These are phyloP conservation scores for Lamellibrachia satsuma DNA, from an alignment of 2,888 invertebrate species.

Conservation along the genomic window DNA sequence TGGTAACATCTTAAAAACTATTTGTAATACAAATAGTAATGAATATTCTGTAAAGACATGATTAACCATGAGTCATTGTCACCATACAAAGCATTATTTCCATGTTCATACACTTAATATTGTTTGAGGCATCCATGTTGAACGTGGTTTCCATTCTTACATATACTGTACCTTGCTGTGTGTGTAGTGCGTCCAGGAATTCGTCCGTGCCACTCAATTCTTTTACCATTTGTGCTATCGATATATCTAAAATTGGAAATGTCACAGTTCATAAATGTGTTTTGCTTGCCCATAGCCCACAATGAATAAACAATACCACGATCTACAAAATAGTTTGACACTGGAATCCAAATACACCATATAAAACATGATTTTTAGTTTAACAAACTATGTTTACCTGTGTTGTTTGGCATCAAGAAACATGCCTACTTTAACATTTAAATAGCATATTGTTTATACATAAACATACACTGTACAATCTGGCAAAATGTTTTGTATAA, in stretches of 20 bases:
- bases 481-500: background rate
- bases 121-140: slow-evolving; percentile 14
- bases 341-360: background rate
- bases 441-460: background rate
- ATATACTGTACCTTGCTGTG: slow-evolving; percentile 74
- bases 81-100: background rate
- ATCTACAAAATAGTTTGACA: background rate
- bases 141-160: background rate
- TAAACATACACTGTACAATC: background rate
- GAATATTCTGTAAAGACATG: background rate
- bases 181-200: slow-evolving; percentile 81
- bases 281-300: background rate
- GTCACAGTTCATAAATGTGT: background rate
- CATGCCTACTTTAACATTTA: background rate
- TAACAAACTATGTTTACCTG: background rate
- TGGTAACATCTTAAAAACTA: background rate
- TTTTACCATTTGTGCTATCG: slow-evolving; percentile 92
- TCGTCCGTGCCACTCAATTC: slow-evolving; percentile 80
- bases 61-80: background rate
- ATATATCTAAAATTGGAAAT: slow-evolving; percentile 74
- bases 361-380: background rate
- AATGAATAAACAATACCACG: background rate
- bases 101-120: background rate
- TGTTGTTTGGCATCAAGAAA: background rate
- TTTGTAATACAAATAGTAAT: background rate